A percentile compares a stretch with the other conserved stretches of the same genome.
Evolutionary conservation across 2,113 vertebrate genomes (phyloP).

Genomic region (Rhabdomys dilectus): DNA sequence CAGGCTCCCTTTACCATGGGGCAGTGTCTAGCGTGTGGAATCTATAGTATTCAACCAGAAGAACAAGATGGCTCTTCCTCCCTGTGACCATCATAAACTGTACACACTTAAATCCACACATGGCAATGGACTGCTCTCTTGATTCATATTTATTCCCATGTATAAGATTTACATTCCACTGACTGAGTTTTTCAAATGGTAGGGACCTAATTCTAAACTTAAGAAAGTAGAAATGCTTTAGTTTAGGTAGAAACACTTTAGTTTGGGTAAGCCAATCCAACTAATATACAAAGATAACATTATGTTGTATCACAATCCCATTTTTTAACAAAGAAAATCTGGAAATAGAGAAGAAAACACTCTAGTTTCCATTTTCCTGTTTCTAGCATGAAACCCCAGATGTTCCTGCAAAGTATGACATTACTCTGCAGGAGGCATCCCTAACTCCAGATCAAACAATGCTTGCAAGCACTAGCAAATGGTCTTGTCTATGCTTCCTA

Average conservation of each 20-base stretch:
- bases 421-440: background rate
- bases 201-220: background rate
- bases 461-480: background rate
- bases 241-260: conserved; percentile 31
- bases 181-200: background rate
- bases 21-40: background rate
- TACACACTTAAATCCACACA: background rate
- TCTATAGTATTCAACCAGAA: background rate
- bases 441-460: background rate
- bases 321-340: background rate
- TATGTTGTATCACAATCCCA: background rate
- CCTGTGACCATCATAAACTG: no score
- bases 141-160: background rate
- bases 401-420: background rate
- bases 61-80: background rate
- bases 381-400: background rate
- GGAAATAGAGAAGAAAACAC: background rate
- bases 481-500: background rate
- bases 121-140: background rate
- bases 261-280: background rate
- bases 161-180: background rate
- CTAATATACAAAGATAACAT: background rate
- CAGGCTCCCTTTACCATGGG: background rate
- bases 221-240: conserved; percentile 24
- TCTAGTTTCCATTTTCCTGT: background rate